phyloP scores from a whole-genome alignment of 2,888 invertebrate species.

The Drosophila paranaensis region DNA sequence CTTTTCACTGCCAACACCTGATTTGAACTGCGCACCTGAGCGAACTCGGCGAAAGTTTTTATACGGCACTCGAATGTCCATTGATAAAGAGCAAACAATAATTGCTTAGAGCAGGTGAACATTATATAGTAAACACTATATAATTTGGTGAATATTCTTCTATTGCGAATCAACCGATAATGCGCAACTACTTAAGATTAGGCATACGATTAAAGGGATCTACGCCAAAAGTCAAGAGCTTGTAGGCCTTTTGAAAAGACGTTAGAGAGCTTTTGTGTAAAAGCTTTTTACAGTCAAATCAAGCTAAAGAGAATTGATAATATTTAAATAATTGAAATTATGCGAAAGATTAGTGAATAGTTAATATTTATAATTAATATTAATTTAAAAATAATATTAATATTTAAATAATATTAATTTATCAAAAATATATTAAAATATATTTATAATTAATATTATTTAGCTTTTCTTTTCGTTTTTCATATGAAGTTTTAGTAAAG shows the following conservation, averaged over 20 bases:
- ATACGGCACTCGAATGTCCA: conserved; percentile 30
- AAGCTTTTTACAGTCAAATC: conserved; percentile 20
- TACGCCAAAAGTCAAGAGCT: background rate
- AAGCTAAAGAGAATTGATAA: background rate
- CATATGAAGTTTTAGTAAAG: too few species aligned
- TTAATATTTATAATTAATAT: too few species aligned
- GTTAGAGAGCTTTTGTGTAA: background rate
- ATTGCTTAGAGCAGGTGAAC: conserved; percentile 21
- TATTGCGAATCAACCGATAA: conserved; percentile 43
- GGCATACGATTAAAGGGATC: conserved; percentile 9
- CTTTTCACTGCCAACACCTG: conserved; percentile 13
- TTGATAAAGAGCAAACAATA: conserved; percentile 31
- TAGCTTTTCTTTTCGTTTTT: background rate
- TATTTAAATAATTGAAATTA: background rate
- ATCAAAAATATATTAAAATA: too few species aligned
- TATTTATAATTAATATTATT: background rate
- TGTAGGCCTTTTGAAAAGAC: background rate
- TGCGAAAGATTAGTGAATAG: too few species aligned
- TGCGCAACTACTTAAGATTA: conserved; percentile 34
- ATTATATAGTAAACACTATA: conserved; percentile 27
- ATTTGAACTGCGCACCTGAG: conserved; percentile 30
- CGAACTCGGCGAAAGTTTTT: conserved; percentile 31
- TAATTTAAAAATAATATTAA: too few species aligned
- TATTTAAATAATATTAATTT: too few species aligned
- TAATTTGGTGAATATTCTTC: conserved; percentile 44